Evolutionary conservation across 2,797 vertebrate species (phyloP), one percentile per base, ranked within the genome.

Genomic region (Adrianichthys oophorus): DNA sequence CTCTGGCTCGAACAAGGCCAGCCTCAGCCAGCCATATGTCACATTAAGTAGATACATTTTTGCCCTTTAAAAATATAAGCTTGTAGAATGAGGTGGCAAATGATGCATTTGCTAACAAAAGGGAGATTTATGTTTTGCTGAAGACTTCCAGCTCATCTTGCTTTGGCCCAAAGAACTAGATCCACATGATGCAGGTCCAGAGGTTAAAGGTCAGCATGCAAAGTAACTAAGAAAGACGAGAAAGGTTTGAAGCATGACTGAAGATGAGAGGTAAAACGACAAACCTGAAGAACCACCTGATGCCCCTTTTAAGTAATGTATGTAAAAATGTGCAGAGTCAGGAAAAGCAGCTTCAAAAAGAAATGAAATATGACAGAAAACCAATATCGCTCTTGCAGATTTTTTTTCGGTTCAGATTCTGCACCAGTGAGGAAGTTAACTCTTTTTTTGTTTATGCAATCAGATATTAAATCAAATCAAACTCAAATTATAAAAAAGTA

Each of bases 131-230:
- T 43, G 13, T 14, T 23, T 48, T 32, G 15, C 32, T 56, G 50
- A 41, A 14, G n/a, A 4, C 10, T 68, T 50, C 69, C 52, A 29
- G 17, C 45, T 68, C 17, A 7, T 10, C 37, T 45, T 61, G 7
- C 58, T 72, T 37, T 46, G 16, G 49, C 26, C 56, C 18, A 24
- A 56, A 65, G 76, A 74, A 56, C 48, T 42, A 52, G 64, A 70
- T 55, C 71, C 56, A 52, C 48, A 41, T 74, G 54, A 19, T 65
- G 50, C 54, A 48, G 74, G 58, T 59, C 40, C 1, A 56, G 57
- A 70, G 71, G 79, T 85, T 49, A 78, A 68, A 78, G 80, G 79
- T 79, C 76, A 67, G 62, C 66, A 74, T 62, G 58, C 79, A 81
- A 65, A 84, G 73, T 53, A 71, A 73, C 76, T 70, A 75, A 77